A percentile compares a stretch with the other conserved stretches of the same genome.
phyloP scores from a whole-genome alignment of 92 coral and sea anemone genomes.

The Porites lobata region DNA sequence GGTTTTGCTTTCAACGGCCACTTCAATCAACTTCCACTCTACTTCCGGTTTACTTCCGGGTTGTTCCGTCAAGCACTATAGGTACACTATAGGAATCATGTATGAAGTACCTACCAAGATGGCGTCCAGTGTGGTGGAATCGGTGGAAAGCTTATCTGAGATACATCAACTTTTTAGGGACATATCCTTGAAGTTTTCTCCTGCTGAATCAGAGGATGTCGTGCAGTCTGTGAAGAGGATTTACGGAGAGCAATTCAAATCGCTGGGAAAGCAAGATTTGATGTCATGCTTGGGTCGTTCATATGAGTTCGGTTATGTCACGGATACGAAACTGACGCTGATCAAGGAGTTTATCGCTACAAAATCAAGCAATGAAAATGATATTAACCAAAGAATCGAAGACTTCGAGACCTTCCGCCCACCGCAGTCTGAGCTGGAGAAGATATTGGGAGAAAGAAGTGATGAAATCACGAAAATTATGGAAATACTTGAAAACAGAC shows the following conservation, averaged over 20 bases:
- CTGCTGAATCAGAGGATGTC: slow-evolving; percentile 8
- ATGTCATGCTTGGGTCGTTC: not conserved
- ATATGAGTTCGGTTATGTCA: slow-evolving; percentile 1
- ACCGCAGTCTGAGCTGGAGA: not conserved
- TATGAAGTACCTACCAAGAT: too few relatives aligned
- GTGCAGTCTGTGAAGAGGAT: not conserved
- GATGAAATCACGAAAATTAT: slow-evolving; percentile 45
- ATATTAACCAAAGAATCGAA: slow-evolving; percentile 36
- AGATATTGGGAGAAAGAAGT: slow-evolving; percentile 58
- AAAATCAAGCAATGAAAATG: slow-evolving; percentile 30
- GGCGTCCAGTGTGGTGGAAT: too few relatives aligned
- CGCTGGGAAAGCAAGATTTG: slow-evolving; percentile 7
- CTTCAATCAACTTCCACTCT: too few relatives aligned
- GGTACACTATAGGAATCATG: too few relatives aligned
- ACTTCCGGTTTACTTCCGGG: too few relatives aligned
- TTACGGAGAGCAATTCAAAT: not conserved
- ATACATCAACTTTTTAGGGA: not conserved
- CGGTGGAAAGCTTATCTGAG: too few relatives aligned
- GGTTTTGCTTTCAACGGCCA: too few relatives aligned
- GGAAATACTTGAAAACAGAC: slow-evolving; percentile 25
- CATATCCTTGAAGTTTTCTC: not conserved
- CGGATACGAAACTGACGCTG: slow-evolving; percentile 1
- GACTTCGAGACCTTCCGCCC: slow-evolving; percentile 25
- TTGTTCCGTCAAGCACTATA: too few relatives aligned
- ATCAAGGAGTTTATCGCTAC: slow-evolving; percentile 32